A percentile compares a stretch with the other conserved stretches of the same genome.
These are phyloP conservation scores for Anthophora plumipes DNA, from an alignment of 2,888 invertebrate genomes.

Conservation along the genomic window DNA sequence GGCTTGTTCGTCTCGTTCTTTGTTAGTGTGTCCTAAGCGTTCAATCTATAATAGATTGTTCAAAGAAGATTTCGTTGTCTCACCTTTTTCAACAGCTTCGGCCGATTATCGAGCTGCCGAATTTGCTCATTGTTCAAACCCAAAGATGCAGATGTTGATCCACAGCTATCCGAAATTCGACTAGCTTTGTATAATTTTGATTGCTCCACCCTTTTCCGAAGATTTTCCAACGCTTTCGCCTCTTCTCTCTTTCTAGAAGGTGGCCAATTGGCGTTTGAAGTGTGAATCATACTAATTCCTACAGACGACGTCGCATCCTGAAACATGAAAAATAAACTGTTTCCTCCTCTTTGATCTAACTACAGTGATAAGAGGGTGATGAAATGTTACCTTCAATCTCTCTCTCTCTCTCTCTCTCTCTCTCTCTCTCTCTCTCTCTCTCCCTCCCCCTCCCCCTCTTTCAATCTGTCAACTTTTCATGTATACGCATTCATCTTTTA, in stretches of 20 bases:
- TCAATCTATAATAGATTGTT: slow-evolving; percentile 14
- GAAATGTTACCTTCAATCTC: too few species aligned
- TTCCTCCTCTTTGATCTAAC: too few species aligned
- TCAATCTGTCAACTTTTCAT: too few species aligned
- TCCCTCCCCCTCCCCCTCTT: too few species aligned
- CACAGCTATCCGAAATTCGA: slow-evolving; percentile 84
- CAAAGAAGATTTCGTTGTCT: slow-evolving; percentile 17
- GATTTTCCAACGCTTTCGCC: slow-evolving; percentile 89
- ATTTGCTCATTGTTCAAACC: slow-evolving; percentile 74
- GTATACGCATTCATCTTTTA: too few species aligned
- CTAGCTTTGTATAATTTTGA: slow-evolving; percentile 86
- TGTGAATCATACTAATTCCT: slow-evolving; percentile 79
- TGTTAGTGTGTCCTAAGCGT: slow-evolving; percentile 6
- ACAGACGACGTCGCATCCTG: slow-evolving; percentile 62
- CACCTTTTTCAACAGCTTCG: slow-evolving; percentile 86
- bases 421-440: too few species aligned
- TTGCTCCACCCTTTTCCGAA: slow-evolving; percentile 88
- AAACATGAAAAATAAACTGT: not conserved
- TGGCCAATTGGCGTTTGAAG: slow-evolving; percentile 85
- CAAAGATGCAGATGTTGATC: slow-evolving; percentile 77
- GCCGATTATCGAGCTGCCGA: slow-evolving; percentile 88
- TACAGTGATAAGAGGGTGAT: too few species aligned
- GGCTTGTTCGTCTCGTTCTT: slow-evolving; percentile 12
- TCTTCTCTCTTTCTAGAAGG: slow-evolving; percentile 89
- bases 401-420: too few species aligned